phyloP scores from a whole-genome alignment of 2,113 vertebrate genomes.

The Danionella cerebrum region DNA sequence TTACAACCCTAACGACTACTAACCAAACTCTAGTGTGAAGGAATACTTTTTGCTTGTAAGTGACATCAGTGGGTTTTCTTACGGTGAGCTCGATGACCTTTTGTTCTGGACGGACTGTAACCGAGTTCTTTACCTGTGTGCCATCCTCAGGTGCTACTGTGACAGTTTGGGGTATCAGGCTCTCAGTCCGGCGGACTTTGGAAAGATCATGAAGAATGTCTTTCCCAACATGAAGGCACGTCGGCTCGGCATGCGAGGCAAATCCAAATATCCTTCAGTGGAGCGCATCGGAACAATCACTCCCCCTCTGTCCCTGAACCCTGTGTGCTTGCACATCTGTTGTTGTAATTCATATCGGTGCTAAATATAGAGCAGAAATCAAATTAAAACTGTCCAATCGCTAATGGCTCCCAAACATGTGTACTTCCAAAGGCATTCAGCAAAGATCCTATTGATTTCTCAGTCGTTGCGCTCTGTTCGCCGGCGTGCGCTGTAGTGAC shows the following conservation, averaged over 20 bases:
- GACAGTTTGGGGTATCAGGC: slow-evolving; percentile 98
- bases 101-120: neutral
- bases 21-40: no score
- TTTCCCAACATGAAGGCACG: slow-evolving; percentile 99
- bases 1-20: no score
- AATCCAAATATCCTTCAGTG: slow-evolving; percentile 99
- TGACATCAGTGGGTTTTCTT: neutral
- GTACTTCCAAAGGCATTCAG: slow-evolving; percentile 48
- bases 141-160: slow-evolving; percentile 86
- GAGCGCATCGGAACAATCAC: slow-evolving; percentile 49
- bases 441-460: slow-evolving; percentile 17
- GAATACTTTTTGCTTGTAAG: neutral
- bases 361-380: slow-evolving; percentile 73
- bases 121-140: slow-evolving; percentile 10
- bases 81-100: neutral
- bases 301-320: slow-evolving; percentile 36
- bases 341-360: slow-evolving; percentile 60
- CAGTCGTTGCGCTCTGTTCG: neutral
- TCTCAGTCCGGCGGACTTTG: slow-evolving; percentile 95
- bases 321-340: slow-evolving; percentile 64
- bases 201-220: slow-evolving; percentile 99
- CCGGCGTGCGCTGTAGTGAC: neutral
- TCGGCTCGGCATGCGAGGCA: slow-evolving; percentile 96
- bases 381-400: slow-evolving; percentile 53
- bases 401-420: slow-evolving; percentile 38